A percentile compares a stretch with the other conserved stretches of the same genome.
Conservation (phyloP, 2,113 vertebrate species). For the Petromus typicus region DNA sequence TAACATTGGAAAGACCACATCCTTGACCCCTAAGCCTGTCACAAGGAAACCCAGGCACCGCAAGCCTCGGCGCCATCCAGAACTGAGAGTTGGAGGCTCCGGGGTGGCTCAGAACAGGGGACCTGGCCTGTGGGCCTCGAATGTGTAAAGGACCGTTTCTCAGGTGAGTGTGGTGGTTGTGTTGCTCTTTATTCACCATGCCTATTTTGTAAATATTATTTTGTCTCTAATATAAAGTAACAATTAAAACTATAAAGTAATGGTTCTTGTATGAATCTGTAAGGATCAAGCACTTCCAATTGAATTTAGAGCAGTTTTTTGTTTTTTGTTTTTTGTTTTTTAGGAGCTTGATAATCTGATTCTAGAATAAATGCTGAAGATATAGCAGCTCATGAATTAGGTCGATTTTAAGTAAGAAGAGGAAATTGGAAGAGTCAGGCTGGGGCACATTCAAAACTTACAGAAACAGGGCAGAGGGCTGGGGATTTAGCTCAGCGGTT, state of each 20-base stretch:
- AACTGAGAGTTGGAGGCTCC: neutral
- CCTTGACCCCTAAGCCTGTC: neutral
- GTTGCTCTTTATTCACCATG: neutral
- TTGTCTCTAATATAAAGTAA: neutral
- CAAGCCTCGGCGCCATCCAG: neutral
- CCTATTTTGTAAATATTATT: neutral
- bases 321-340: neutral
- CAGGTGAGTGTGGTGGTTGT: neutral
- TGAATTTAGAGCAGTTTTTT: neutral
- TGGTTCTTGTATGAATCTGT: neutral
- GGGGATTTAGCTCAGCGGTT: too few species aligned
- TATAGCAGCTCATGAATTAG: neutral
- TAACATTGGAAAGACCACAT: neutral
- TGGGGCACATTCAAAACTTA: neutral
- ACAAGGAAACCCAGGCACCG: neutral
- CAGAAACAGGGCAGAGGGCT: neutral
- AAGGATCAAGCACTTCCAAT: neutral
- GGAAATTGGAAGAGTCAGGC: neutral
- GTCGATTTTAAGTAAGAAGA: neutral
- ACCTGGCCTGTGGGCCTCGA: neutral
- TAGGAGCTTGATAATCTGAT: neutral
- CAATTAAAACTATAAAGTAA: neutral
- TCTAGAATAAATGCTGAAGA: slow-evolving; percentile 33
- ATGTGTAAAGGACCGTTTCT: neutral
- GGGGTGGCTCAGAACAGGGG: neutral